A percentile compares a stretch with the other conserved stretches of the same genome.
Evolutionary conservation across 2,113 vertebrate species (phyloP).

Genomic region (Rhegmatorhina hoffmannsi): DNA sequence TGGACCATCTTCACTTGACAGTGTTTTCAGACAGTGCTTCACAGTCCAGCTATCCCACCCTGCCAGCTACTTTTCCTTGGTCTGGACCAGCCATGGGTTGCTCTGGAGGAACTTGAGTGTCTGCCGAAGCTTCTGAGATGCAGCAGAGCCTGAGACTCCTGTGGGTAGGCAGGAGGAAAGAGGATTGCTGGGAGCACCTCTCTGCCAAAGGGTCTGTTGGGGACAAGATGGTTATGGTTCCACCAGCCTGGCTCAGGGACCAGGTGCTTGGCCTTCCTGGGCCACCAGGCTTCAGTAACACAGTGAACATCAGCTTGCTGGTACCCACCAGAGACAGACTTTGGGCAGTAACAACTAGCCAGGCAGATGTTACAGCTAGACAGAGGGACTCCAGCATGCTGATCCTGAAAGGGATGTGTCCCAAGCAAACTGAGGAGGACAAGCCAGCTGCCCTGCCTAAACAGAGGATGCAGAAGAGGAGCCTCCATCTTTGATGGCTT

Average conservation of each 20-base stretch:
- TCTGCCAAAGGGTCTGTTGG: background rate
- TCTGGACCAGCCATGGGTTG: background rate
- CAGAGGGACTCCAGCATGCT: rapidly evolving
- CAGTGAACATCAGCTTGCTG: background rate
- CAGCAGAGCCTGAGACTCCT: background rate
- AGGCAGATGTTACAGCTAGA: background rate
- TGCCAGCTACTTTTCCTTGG: background rate
- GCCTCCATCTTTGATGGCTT: background rate
- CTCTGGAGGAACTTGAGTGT: background rate
- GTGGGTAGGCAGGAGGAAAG: background rate
- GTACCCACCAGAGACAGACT: background rate
- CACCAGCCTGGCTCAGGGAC: background rate
- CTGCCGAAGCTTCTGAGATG: background rate
- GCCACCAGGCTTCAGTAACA: background rate
- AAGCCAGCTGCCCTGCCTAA: background rate
- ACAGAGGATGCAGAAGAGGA: background rate
- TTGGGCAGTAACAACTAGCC: background rate
- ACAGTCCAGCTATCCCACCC: background rate
- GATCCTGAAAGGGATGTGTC: background rate
- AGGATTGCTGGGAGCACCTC: background rate
- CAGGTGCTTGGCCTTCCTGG: background rate
- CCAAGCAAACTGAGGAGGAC: background rate
- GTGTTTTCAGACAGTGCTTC: background rate
- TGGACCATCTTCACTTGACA: rapidly evolving
- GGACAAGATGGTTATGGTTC: background rate